Conservation (phyloP, 2,888 invertebrate genomes). For the Nymphalis polychloros region DNA sequence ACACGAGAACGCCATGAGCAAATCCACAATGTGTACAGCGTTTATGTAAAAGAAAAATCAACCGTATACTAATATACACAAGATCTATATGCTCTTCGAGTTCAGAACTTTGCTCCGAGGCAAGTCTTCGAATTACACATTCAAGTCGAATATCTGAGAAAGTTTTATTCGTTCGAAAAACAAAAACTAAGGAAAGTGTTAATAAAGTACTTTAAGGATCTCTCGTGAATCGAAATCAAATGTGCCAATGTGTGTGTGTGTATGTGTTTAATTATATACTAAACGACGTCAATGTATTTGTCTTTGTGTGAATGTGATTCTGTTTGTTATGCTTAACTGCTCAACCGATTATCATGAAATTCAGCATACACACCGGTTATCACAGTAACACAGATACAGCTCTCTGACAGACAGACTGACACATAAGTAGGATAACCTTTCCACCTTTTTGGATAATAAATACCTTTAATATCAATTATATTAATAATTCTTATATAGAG, state of each 20-base stretch:
- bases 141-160: slow-evolving; percentile 34
- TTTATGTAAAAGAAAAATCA: neutral
- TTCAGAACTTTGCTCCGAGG: slow-evolving; percentile 8
- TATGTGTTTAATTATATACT: too few species aligned
- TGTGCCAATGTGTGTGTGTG: neutral
- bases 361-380: too few species aligned
- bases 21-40: slow-evolving; percentile 8
- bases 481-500: too few species aligned
- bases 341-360: too few species aligned
- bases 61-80: neutral
- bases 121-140: slow-evolving; percentile 33
- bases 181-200: slow-evolving; percentile 36
- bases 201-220: slow-evolving; percentile 31
- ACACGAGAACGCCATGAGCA: slow-evolving; percentile 17
- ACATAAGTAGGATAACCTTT: too few species aligned
- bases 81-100: neutral
- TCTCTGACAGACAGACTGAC: too few species aligned
- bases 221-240: neutral
- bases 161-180: slow-evolving; percentile 38
- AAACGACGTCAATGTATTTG: too few species aligned
- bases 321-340: too few species aligned
- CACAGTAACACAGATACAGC: too few species aligned
- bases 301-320: too few species aligned
- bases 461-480: too few species aligned
- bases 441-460: too few species aligned